A percentile compares a stretch with the other conserved stretches of the same genome.
These are phyloP conservation scores for Hassar affinis DNA, from an alignment of 2,113 vertebrate genomes.

Conservation along the genomic window DNA sequence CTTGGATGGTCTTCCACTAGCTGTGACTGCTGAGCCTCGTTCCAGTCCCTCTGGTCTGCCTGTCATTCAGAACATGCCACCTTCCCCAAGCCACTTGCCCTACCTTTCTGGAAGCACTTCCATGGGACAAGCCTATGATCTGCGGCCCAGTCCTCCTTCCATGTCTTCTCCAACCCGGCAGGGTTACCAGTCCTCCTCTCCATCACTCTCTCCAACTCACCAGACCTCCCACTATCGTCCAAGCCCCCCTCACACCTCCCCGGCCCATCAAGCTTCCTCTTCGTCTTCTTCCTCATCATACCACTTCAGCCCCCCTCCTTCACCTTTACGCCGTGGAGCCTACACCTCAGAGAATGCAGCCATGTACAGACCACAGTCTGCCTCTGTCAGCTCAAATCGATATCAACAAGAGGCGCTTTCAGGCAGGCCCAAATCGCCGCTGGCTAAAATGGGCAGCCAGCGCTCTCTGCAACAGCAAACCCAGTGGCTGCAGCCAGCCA, in stretches of 20 bases:
- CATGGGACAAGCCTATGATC: slow-evolving; percentile 49
- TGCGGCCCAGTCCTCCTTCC: slow-evolving; percentile 43
- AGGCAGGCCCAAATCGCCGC: slow-evolving; percentile 80
- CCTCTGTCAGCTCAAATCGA: slow-evolving; percentile 69
- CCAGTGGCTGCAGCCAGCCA: slow-evolving; percentile 88
- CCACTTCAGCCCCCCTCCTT: slow-evolving; percentile 84
- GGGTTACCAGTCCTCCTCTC: slow-evolving; percentile 80
- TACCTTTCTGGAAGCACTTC: slow-evolving; percentile 73
- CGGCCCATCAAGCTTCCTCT: slow-evolving; percentile 75
- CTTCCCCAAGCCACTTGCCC: slow-evolving; percentile 79
- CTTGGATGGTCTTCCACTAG: slow-evolving; percentile 77
- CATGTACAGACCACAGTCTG: slow-evolving; percentile 80
- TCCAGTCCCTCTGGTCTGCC: slow-evolving; percentile 78
- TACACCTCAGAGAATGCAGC: slow-evolving; percentile 79
- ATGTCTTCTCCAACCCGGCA: slow-evolving; percentile 80
- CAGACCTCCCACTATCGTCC: slow-evolving; percentile 81
- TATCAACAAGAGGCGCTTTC: slow-evolving; percentile 84
- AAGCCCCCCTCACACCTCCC: slow-evolving; percentile 77
- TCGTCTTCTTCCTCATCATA: slow-evolving; percentile 69
- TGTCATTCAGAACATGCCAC: slow-evolving; percentile 82
- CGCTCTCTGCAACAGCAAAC: slow-evolving; percentile 79
- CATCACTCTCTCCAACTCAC: slow-evolving; percentile 81
- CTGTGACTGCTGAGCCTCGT: slow-evolving; percentile 76
- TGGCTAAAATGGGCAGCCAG: slow-evolving; percentile 81
- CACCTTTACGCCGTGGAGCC: slow-evolving; percentile 78